phyloP scores from a whole-genome alignment of 2,888 invertebrate species.

The Merodon equestris region DNA sequence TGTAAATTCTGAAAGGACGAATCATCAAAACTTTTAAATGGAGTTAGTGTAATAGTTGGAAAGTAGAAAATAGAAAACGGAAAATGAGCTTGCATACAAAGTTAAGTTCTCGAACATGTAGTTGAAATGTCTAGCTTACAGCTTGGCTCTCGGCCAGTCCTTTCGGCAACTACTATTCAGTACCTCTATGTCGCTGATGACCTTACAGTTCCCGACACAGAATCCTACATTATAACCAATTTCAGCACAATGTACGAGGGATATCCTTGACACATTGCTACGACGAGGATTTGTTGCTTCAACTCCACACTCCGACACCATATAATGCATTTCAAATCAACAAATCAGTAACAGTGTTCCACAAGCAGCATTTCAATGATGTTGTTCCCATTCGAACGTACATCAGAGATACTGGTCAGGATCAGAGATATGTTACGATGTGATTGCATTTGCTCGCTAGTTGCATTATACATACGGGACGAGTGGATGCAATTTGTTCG shows the following conservation, averaged over 20 bases:
- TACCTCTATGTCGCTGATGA: too few species aligned
- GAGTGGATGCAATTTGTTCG: too few species aligned
- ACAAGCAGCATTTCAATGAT: conserved; percentile 26
- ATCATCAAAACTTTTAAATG: too few species aligned
- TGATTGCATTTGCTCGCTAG: neutral
- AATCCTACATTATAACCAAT: conserved; percentile 19
- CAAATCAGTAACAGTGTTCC: conserved; percentile 32
- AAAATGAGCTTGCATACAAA: too few species aligned
- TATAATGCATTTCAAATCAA: conserved; percentile 57
- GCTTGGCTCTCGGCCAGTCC: too few species aligned
- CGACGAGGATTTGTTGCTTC: conserved; percentile 25
- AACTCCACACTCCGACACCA: conserved; percentile 31
- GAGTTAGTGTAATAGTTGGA: too few species aligned
- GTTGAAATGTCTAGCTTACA: too few species aligned
- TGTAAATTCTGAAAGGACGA: neutral
- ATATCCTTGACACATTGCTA: conserved; percentile 18
- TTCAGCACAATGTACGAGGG: conserved; percentile 6
- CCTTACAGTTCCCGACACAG: neutral
- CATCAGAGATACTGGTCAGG: too few species aligned
- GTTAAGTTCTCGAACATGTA: too few species aligned
- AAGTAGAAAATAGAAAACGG: too few species aligned
- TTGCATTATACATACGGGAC: neutral
- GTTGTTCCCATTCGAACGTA: neutral
- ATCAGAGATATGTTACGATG: too few species aligned
- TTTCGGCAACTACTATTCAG: too few species aligned